Evolutionary conservation across 1,140 invertebrate species (phyloP).

Genomic region (Rhyacophila brunnea): DNA sequence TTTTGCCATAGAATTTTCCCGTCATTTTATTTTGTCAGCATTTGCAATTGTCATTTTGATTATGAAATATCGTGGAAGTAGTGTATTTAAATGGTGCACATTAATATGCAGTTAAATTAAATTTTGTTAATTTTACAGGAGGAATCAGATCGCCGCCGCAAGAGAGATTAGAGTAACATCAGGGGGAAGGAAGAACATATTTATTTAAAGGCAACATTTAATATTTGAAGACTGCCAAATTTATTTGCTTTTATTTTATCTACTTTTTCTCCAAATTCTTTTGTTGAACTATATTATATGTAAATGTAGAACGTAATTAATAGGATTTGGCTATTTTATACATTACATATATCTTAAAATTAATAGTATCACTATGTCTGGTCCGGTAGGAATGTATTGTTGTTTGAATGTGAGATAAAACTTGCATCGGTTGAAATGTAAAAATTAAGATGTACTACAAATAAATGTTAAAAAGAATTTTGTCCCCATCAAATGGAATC

Average conservation of each 20-base stretch:
- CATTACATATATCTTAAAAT: conserved; percentile 5
- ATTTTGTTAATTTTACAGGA: conserved; percentile 43
- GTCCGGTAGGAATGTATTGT: conserved; percentile 9
- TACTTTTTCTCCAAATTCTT: conserved; percentile 9
- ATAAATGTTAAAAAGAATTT: conserved; percentile 12
- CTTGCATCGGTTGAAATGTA: conserved; percentile 2
- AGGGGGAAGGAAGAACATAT: conserved; percentile 9
- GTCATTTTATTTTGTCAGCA: too few relatives aligned
- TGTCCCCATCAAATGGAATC: too few relatives aligned
- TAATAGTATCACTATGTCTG: background rate
- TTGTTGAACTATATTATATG: conserved; percentile 13
- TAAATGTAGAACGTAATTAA: conserved; percentile 17
- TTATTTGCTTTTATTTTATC: conserved; percentile 20
- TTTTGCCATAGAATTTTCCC: too few relatives aligned
- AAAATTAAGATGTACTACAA: conserved; percentile 18
- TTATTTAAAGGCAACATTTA: conserved; percentile 27
- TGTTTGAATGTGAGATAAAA: conserved; percentile 4
- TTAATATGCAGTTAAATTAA: too few relatives aligned
- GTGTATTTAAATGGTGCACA: too few relatives aligned
- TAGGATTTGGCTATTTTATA: conserved; percentile 34
- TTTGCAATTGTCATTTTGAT: too few relatives aligned
- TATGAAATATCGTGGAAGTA: too few relatives aligned
- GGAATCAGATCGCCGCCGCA: conserved; percentile 51
- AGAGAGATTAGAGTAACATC: conserved; percentile 43
- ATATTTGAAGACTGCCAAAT: conserved; percentile 33